Base-by-base conservation (phyloP, 2,888 invertebrate genomes). In the Hyposoter dolosus region DNA sequence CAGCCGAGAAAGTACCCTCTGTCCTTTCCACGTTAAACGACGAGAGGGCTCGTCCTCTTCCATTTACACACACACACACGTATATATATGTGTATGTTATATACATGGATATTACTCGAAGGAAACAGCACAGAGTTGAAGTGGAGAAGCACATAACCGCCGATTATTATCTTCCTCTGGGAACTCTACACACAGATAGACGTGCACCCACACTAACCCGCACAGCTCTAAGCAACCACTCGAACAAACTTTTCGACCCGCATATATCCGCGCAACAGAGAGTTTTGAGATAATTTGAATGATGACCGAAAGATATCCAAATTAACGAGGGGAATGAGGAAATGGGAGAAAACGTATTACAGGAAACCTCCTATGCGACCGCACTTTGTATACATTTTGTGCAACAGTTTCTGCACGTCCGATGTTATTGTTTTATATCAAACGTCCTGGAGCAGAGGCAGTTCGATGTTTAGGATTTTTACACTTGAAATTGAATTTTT, bases 151-250 rank as follows among this genome's bases (percentile, higher is more conserved):
- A 77, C 69, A 81, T 80, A 85, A 85, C 85, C 85, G 69, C 77
- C 83, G 87, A 88, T 88, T 85, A 87, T 88, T 87, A 88, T 88
- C 87, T 87, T 68, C 72, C 79, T 60, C 47, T n/a, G 69, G 77
- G 81, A 60, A 76, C 72, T 80, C 74, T 65, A 47, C 66, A 65
- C 63, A 65, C 69, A 72, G 76, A 60, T 12, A 28, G 10, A 60
- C 40, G n/a, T n/a, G n/a, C n/a, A 66, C 53, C 23, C 72, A 78
- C 68, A 60, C n/a, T 12, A 43, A 28, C 17, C 74, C 75, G 40
- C 40, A 10, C 9, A 40, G 10, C 40, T 60, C 69, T 72, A 35
- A 71, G 17, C 19, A 68, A 72, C 83, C 35, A 78, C 83, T 81
- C 77, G 66, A 79, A 45, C 68, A 63, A 63, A 77, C 63, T 47